Percentiles rank a stretch among this genome's conserved stretches.
Evolutionary conservation across 2,797 vertebrate genomes (phyloP).

Genomic region (Sphaeramia orbicularis): DNA sequence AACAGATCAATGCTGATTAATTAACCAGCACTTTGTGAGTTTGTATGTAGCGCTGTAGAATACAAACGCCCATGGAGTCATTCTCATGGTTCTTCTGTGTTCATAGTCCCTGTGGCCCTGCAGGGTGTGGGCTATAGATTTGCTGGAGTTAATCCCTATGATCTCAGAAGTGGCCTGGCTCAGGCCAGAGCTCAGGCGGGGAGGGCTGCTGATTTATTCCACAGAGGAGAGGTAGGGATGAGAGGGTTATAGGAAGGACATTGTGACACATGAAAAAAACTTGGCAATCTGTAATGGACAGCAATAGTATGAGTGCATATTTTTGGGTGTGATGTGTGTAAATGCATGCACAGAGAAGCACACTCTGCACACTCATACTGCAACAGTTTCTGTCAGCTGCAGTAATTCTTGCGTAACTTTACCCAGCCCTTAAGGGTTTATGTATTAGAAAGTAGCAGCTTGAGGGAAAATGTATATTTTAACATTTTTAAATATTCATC

Average conservation of each 20-base stretch:
- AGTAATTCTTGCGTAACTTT: background rate
- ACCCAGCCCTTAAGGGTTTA: background rate
- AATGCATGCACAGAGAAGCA: background rate
- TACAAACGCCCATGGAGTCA: conserved; percentile 41
- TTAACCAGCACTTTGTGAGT: conserved; percentile 37
- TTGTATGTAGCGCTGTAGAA: conserved; percentile 21
- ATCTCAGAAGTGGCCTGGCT: conserved; percentile 48
- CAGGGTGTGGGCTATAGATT: conserved; percentile 49
- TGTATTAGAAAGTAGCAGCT: conserved; percentile 8
- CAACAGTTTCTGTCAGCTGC: background rate
- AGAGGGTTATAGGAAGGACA: conserved; percentile 58
- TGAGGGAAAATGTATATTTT: conserved; percentile 6
- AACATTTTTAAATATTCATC: background rate
- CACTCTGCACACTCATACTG: background rate
- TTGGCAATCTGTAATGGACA: background rate
- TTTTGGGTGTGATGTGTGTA: background rate
- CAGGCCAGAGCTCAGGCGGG: conserved; percentile 19
- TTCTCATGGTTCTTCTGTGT: conserved; percentile 32
- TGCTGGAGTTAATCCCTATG: conserved; percentile 58
- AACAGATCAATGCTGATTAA: conserved; percentile 51
- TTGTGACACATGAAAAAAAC: conserved; percentile 40
- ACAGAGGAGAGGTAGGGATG: conserved; percentile 9
- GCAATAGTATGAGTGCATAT: background rate
- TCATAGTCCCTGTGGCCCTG: conserved; percentile 29
- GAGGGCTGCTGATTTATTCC: conserved; percentile 59